Evolutionary conservation across 2,888 invertebrate genomes (phyloP).

Genomic region (Lochmaea capreae): DNA sequence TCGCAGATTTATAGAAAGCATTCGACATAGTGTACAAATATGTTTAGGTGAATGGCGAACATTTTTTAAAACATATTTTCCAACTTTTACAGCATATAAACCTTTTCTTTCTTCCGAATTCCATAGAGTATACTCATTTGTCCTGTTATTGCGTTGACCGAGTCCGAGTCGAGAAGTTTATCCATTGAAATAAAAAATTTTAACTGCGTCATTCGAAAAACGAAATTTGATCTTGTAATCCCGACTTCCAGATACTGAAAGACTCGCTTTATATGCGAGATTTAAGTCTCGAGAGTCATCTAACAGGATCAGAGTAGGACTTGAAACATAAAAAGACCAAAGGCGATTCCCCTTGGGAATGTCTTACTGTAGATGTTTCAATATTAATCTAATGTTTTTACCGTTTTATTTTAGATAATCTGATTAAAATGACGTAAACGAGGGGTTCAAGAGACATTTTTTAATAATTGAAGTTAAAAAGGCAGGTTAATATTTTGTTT

Average conservation of each 20-base stretch:
- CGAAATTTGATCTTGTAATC: conserved; percentile 30
- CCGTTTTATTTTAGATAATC: background rate
- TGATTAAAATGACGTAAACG: background rate
- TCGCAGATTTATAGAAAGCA: too few species aligned
- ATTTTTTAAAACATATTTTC: background rate
- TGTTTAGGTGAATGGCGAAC: too few species aligned
- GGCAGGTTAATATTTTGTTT: too few species aligned
- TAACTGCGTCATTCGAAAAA: conserved; percentile 28
- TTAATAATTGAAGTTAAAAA: too few species aligned
- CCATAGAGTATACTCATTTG: background rate
- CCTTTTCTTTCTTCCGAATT: background rate
- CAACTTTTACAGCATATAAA: background rate
- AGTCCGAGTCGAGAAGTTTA: conserved; percentile 2
- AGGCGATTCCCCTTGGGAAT: background rate
- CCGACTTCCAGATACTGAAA: conserved; percentile 18
- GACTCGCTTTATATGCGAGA: conserved; percentile 19
- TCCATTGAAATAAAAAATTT: conserved; percentile 32
- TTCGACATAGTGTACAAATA: too few species aligned
- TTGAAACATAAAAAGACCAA: conserved; percentile 11
- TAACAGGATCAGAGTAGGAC: conserved; percentile 16
- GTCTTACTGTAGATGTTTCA: background rate
- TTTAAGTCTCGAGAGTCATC: conserved; percentile 24
- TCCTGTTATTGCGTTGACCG: conserved; percentile 1
- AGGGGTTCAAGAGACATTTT: background rate
- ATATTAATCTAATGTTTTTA: background rate